Percentiles rank a stretch among this genome's conserved stretches.
These are phyloP conservation scores for Choloepus hoffmanni DNA, from an alignment of 2,113 vertebrate species.

Conservation along the genomic window DNA sequence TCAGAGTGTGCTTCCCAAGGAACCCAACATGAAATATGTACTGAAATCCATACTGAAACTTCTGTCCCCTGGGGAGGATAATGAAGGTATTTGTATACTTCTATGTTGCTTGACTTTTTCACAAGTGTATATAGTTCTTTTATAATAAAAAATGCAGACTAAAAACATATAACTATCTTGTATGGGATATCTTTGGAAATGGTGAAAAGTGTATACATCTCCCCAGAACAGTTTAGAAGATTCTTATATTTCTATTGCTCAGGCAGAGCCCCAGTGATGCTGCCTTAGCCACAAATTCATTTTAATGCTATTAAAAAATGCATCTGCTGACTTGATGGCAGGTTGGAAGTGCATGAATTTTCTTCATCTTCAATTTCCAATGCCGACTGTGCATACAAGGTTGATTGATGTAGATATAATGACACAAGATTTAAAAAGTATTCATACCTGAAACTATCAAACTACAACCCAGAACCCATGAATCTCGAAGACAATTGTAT, in stretches of 20 bases:
- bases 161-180: neutral
- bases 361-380: neutral
- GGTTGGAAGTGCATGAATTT: neutral
- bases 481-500: no score
- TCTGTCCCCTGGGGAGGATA: neutral
- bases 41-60: neutral
- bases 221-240: neutral
- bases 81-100: neutral
- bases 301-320: neutral
- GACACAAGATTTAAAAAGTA: neutral
- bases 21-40: neutral
- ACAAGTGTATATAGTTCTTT: neutral
- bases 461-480: no score
- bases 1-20: neutral
- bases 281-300: neutral
- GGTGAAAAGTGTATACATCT: neutral
- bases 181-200: neutral
- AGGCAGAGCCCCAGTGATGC: neutral
- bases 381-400: neutral
- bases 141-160: neutral
- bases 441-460: no score
- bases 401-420: constrained; percentile 2
- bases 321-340: neutral
- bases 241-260: neutral
- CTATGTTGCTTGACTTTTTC: neutral